phyloP scores from a whole-genome alignment of 2,113 vertebrate genomes.

The Benitochromis conjunctus region DNA sequence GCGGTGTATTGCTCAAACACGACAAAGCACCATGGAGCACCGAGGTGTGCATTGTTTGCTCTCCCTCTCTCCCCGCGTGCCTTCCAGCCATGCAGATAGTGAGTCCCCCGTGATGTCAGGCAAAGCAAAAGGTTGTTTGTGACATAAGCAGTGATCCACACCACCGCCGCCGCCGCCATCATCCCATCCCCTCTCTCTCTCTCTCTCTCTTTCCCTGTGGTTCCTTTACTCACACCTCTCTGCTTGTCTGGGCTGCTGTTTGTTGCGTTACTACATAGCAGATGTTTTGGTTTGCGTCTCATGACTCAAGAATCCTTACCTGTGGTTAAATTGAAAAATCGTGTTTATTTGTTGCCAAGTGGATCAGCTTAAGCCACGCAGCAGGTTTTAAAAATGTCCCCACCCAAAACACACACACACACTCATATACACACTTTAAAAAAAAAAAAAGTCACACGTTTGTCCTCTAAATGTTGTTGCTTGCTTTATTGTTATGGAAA shows the following conservation, averaged over 20 bases:
- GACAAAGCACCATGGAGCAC: background rate
- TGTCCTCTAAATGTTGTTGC: background rate
- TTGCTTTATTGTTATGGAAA: conserved; percentile 18
- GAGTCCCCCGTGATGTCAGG: conserved; percentile 25
- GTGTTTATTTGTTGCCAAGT: background rate
- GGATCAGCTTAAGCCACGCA: background rate
- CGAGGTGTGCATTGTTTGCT: conserved; percentile 39
- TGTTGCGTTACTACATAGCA: background rate
- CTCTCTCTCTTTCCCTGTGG: background rate
- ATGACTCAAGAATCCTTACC: background rate
- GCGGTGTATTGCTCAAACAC: conserved; percentile 24
- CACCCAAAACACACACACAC: background rate
- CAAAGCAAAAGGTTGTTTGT: conserved; percentile 47
- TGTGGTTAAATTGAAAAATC: background rate
- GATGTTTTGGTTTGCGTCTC: background rate
- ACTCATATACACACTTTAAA: background rate
- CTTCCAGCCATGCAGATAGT: conserved; percentile 46
- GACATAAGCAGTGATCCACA: conserved; percentile 47
- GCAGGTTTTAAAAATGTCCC: background rate
- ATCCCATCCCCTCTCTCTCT: background rate
- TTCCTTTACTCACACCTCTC: background rate
- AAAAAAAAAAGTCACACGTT: background rate
- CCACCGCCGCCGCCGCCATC: background rate
- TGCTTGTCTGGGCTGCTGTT: background rate
- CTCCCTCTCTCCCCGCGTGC: conserved; percentile 14